These are phyloP conservation scores for Pedionomus torquatus DNA, from an alignment of 2,113 vertebrate genomes.

Conservation along the genomic window DNA sequence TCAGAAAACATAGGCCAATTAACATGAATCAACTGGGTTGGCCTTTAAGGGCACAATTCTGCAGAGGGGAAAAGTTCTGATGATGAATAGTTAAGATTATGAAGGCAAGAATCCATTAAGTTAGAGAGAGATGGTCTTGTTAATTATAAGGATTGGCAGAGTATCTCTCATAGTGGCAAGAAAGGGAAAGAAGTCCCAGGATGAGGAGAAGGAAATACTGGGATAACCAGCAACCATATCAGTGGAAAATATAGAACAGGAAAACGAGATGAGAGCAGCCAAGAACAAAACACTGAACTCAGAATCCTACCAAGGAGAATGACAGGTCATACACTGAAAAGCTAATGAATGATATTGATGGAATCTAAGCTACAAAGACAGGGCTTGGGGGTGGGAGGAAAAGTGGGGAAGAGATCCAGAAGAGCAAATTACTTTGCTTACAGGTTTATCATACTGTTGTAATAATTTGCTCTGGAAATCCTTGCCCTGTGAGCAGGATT, in stretches of 20 bases:
- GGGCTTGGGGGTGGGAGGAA: no score
- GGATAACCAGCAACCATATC: neutral
- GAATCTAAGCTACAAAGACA: neutral
- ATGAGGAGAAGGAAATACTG: neutral
- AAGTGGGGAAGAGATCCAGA: neutral
- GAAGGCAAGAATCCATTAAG: neutral
- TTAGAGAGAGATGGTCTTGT: neutral
- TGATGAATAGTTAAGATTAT: neutral
- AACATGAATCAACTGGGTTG: neutral
- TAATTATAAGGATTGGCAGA: neutral
- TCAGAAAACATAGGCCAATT: neutral
- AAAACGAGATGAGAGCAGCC: neutral
- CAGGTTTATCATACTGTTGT: neutral
- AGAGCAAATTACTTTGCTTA: neutral
- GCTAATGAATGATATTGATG: neutral
- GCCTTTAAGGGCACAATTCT: neutral
- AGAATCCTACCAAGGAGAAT: neutral
- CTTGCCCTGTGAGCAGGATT: neutral
- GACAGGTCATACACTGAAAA: neutral
- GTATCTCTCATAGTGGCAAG: neutral
- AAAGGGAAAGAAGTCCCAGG: neutral
- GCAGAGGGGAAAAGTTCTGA: neutral
- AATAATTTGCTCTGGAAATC: neutral
- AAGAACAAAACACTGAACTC: neutral
- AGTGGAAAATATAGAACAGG: neutral